Base-by-base conservation (phyloP, 2,113 vertebrate species). In the Potamarius usumacintae region DNA sequence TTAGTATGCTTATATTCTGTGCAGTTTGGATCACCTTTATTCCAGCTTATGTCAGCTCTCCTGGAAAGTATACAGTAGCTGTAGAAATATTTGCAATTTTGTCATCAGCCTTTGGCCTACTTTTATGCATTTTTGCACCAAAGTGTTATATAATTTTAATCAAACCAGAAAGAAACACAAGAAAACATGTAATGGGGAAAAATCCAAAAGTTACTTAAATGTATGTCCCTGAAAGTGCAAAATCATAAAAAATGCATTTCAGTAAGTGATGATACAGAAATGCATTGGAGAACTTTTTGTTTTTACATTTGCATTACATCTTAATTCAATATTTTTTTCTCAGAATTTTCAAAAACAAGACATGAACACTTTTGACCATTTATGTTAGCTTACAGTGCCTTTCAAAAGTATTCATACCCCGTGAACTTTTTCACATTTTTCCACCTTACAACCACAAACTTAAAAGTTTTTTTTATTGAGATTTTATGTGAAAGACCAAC, bases 21-120 rank as follows among this genome's bases (percentile, higher is more conserved):
- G 91, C 91, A 6, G 92, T 93, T 1, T 93, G 93, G 93, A 85
- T 91, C 48, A 91, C 91, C 2, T 93, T 92, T 60, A 93, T 93
- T 55, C 93, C 93, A 80, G 91, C 92, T 5, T 93, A 92, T 63
- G 88, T 93, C 27, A 93, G 92, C 7, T 42, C 42, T 42, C 42
- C 42, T 42, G 42, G 42, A 42, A 42, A 42, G 42, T 42, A 42
- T 53, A 92, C 92, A 18, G 91, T 92, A 27, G 90, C 92, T 18
- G 93, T 93, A n/a, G 93, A 92, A 82, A 92, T 93, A 60, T 93
- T 93, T 89, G 93, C 92, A 12, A 93, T 93, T 86, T 85, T 92
- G 76, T 90, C 93, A 1, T 93, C 92, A 27, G 67, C 91, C 6
- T 92, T 89, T 87, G 89, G 92, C 0, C 57, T 93, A 34, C 85